phyloP scores from a whole-genome alignment of 2,797 vertebrate species.

The Eulemur mongoz region DNA sequence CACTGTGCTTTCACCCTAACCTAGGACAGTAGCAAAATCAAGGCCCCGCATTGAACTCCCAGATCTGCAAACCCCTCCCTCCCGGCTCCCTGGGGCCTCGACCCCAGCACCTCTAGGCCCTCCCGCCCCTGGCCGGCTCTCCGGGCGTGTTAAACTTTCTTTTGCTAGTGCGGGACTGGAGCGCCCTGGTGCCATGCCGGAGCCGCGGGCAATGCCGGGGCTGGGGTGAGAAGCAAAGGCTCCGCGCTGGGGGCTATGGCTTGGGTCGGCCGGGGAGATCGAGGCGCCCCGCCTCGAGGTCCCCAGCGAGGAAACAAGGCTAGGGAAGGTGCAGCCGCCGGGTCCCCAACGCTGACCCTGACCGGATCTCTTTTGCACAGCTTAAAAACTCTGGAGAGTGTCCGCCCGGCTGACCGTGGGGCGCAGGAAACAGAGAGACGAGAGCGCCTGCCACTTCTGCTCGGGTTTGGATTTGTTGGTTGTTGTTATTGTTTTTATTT shows the following conservation, averaged over 20 bases:
- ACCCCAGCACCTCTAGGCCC: too few species aligned
- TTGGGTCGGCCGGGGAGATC: rapidly evolving
- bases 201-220: rapidly evolving
- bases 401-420: rapidly evolving
- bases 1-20: rapidly evolving
- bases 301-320: rapidly evolving
- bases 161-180: rapidly evolving
- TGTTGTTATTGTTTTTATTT: neutral
- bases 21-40: neutral
- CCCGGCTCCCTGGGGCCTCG: neutral
- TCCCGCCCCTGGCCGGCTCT: neutral
- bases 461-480: neutral
- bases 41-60: rapidly evolving
- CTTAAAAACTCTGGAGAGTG: neutral
- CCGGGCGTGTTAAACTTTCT: neutral
- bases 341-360: neutral
- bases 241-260: too few species aligned
- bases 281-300: rapidly evolving
- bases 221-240: neutral
- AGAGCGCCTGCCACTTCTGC: rapidly evolving
- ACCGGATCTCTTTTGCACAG: neutral
- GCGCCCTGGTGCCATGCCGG: too few species aligned
- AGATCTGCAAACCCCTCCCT: neutral
- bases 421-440: neutral
- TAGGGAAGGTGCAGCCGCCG: neutral